These are phyloP conservation scores for Ips nitidus DNA, from an alignment of 1,140 invertebrate species.

Conservation along the genomic window DNA sequence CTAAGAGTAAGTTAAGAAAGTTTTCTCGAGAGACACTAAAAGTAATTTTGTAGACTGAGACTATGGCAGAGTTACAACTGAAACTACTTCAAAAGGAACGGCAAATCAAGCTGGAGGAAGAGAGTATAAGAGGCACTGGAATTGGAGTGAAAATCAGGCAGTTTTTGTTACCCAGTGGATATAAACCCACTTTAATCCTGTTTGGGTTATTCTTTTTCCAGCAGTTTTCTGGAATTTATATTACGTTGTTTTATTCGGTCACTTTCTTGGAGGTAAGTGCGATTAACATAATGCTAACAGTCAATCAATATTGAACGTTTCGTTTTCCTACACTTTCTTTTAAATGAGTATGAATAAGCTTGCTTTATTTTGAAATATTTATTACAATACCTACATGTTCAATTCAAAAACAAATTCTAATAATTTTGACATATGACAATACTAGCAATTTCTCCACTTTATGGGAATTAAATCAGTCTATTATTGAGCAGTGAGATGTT, in stretches of 20 bases:
- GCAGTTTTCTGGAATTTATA: constrained; percentile 66
- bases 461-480: too few species aligned
- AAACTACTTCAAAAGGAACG: constrained; percentile 51
- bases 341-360: too few species aligned
- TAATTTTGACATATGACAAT: too few species aligned
- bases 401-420: too few species aligned
- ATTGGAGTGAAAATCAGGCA: constrained; percentile 48
- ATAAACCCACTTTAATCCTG: constrained; percentile 62
- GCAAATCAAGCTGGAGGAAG: constrained; percentile 51
- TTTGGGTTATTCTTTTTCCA: constrained; percentile 62
- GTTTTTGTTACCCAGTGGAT: constrained; percentile 59
- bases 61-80: constrained; percentile 49
- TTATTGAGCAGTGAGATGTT: too few species aligned
- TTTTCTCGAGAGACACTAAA: neutral
- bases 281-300: neutral
- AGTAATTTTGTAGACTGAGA: constrained; percentile 36
- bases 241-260: constrained; percentile 71
- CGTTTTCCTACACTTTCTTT: too few species aligned
- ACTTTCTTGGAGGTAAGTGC: constrained; percentile 59
- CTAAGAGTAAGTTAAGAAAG: constrained; percentile 40
- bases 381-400: neutral
- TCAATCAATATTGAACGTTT: too few species aligned
- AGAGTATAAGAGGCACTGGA: constrained; percentile 34
- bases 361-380: neutral
- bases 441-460: too few species aligned